Evolutionary conservation across 2,113 vertebrate genomes (phyloP).

Genomic region (Eleginops maclovinus): DNA sequence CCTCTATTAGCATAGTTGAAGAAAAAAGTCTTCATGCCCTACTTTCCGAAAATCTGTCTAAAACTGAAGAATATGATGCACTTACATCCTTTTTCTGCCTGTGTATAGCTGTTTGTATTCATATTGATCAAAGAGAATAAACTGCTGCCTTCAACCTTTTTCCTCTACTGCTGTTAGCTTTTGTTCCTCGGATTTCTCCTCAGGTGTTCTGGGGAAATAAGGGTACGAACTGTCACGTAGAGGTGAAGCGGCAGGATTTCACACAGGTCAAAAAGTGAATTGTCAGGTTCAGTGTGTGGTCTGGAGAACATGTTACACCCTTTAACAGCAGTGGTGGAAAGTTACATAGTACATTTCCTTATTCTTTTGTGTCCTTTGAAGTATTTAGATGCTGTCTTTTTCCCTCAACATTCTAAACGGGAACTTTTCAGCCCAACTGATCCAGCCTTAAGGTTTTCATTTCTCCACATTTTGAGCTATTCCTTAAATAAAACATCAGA

Average conservation of each 20-base stretch:
- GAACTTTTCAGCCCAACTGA: neutral
- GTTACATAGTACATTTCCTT: neutral
- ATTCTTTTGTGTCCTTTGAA: neutral
- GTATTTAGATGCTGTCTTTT: neutral
- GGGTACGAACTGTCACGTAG: neutral
- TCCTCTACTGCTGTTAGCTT: slow-evolving; percentile 18
- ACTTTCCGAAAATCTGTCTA: slow-evolving; percentile 29
- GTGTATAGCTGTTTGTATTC: neutral
- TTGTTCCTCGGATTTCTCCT: slow-evolving; percentile 9
- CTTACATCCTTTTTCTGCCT: neutral
- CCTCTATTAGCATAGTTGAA: slow-evolving; percentile 64
- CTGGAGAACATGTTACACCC: neutral
- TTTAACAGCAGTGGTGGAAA: neutral
- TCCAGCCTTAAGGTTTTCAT: neutral
- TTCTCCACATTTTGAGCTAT: neutral
- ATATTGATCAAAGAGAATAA: slow-evolving; percentile 28
- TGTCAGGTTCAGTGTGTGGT: neutral
- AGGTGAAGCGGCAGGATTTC: slow-evolving; percentile 1
- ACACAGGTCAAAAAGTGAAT: slow-evolving; percentile 13
- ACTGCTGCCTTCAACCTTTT: slow-evolving; percentile 14
- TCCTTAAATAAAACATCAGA: slow-evolving; percentile 18
- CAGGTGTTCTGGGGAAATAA: slow-evolving; percentile 3
- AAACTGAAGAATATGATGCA: neutral
- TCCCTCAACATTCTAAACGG: neutral
- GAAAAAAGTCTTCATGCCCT: slow-evolving; percentile 49